Conservation (phyloP, 1,140 invertebrate genomes). For the Meteorus sp. region DNA sequence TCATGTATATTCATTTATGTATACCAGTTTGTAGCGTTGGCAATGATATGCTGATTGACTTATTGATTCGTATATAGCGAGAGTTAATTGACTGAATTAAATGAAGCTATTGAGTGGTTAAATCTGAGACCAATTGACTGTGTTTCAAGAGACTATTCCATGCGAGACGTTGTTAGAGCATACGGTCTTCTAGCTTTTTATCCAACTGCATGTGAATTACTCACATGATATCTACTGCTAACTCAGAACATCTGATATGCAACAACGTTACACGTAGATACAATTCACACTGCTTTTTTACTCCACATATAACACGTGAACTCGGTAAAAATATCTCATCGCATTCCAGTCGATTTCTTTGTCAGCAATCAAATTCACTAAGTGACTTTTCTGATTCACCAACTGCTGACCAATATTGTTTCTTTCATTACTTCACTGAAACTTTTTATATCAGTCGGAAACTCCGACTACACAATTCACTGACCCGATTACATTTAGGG, state of each 20-base stretch:
- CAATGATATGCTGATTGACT: neutral
- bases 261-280: slow-evolving; percentile 4
- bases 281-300: slow-evolving; percentile 5
- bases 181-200: too few relatives aligned
- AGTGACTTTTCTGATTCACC: too few relatives aligned
- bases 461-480: too few relatives aligned
- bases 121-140: neutral
- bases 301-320: neutral
- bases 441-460: too few relatives aligned
- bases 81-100: too few relatives aligned
- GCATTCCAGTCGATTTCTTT: too few relatives aligned
- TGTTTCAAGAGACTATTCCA: neutral
- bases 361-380: too few relatives aligned
- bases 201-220: neutral
- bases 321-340: too few relatives aligned
- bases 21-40: neutral
- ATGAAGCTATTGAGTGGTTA: neutral
- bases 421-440: too few relatives aligned
- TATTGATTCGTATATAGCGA: neutral
- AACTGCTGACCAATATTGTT: too few relatives aligned
- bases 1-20: too few relatives aligned
- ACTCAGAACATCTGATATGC: slow-evolving; percentile 17
- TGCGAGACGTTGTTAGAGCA: neutral
- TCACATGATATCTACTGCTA: neutral
- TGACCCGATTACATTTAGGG: too few relatives aligned